Evolutionary conservation across 2,888 invertebrate species (phyloP).

Genomic region (Sinotaia quadrata): DNA sequence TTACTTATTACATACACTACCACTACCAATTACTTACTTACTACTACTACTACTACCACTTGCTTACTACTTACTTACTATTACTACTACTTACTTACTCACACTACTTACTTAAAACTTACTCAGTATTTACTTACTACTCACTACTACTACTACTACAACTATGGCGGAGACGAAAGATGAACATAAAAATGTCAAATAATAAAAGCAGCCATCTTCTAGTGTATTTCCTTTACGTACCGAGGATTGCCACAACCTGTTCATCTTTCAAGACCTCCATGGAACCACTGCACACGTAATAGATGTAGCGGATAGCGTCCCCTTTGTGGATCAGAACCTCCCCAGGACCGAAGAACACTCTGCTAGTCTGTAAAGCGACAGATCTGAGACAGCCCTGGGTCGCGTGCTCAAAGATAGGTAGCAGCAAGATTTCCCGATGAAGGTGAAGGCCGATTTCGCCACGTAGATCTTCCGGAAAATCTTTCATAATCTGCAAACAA

Average conservation of each 20-base stretch:
- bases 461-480: slow-evolving; percentile 95
- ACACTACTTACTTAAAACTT: too few relatives aligned
- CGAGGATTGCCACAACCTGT: slow-evolving; percentile 97
- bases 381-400: slow-evolving; percentile 95
- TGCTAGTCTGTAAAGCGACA: slow-evolving; percentile 90
- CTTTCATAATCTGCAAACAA: slow-evolving; percentile 76
- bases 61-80: too few relatives aligned
- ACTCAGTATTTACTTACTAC: too few relatives aligned
- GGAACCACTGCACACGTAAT: slow-evolving; percentile 95
- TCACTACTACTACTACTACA: too few relatives aligned
- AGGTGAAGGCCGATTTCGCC: slow-evolving; percentile 97
- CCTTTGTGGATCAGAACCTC: slow-evolving; percentile 95
- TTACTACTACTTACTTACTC: too few relatives aligned
- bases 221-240: slow-evolving; percentile 74
- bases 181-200: too few relatives aligned
- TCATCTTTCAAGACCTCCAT: slow-evolving; percentile 97
- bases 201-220: neutral
- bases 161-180: too few relatives aligned
- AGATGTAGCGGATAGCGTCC: slow-evolving; percentile 92
- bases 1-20: too few relatives aligned
- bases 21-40: too few relatives aligned
- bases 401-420: slow-evolving; percentile 94
- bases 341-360: slow-evolving; percentile 96
- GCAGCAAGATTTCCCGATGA: slow-evolving; percentile 91
- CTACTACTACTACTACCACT: too few relatives aligned